Evolutionary conservation across 2,113 vertebrate species (phyloP).

Genomic region (Oncorhynchus clarkii): DNA sequence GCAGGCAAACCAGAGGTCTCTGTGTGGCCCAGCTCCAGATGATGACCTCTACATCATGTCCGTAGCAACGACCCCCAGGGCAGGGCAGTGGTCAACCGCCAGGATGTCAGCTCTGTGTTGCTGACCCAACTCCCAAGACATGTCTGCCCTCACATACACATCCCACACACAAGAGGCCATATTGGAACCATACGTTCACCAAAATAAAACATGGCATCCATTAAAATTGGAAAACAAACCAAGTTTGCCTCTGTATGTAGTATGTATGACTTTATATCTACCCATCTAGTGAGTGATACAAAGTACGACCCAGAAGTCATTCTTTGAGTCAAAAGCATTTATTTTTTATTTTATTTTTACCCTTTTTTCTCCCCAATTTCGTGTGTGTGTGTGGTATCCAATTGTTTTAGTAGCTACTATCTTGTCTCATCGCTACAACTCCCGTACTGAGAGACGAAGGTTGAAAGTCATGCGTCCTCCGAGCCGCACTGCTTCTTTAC

Average conservation of each 20-base stretch:
- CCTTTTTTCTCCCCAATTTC: too few relatives aligned
- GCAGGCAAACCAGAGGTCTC: conserved; percentile 30
- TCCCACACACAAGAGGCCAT: conserved; percentile 36
- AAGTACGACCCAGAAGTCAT: neutral
- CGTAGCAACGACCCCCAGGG: conserved; percentile 53
- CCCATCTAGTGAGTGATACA: neutral
- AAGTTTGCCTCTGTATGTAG: neutral
- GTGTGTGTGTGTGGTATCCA: too few relatives aligned
- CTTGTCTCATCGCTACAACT: too few relatives aligned
- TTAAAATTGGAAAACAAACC: too few relatives aligned
- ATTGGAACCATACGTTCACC: neutral
- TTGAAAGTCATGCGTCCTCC: too few relatives aligned
- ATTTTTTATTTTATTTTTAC: too few relatives aligned
- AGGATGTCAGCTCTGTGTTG: conserved; percentile 50
- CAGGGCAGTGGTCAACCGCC: conserved; percentile 40
- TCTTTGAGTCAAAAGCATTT: neutral
- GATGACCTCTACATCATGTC: conserved; percentile 60
- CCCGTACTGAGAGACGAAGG: too few relatives aligned
- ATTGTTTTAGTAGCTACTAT: too few relatives aligned
- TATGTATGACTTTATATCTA: neutral
- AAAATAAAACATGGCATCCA: neutral
- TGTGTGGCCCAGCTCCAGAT: conserved; percentile 58
- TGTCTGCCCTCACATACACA: conserved; percentile 40
- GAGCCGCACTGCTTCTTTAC: too few relatives aligned
- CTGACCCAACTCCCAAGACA: conserved; percentile 50